Percentiles rank a stretch among this genome's conserved stretches.
phyloP scores from a whole-genome alignment of 2,797 vertebrate genomes.

The Melanotaenia pygmaea region DNA sequence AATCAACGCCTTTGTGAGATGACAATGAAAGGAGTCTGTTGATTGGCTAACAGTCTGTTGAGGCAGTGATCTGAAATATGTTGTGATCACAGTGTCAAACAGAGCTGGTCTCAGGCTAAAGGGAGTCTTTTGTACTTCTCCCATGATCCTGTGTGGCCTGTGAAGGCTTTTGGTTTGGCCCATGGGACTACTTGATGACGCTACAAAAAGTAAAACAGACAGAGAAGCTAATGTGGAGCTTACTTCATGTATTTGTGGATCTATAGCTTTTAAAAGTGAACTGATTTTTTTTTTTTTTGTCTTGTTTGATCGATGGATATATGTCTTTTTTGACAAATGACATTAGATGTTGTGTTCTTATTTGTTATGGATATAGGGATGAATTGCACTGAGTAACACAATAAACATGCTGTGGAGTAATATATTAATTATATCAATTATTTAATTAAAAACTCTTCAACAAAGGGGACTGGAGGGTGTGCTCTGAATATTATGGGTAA shows the following conservation, averaged over 20 bases:
- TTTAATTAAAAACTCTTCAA: too few species aligned
- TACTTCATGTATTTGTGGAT: constrained; percentile 15
- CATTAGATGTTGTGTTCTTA: not conserved
- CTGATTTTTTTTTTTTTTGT: too few species aligned
- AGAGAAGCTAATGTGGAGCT: constrained; percentile 18
- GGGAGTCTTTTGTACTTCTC: constrained; percentile 67
- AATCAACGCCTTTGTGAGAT: constrained; percentile 77
- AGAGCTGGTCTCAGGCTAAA: constrained; percentile 57
- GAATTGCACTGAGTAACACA: not conserved
- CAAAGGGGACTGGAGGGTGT: too few species aligned
- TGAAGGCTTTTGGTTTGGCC: constrained; percentile 45
- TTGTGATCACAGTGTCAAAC: constrained; percentile 66
- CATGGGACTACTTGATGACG: constrained; percentile 49
- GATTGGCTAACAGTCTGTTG: constrained; percentile 56
- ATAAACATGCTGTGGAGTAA: not conserved
- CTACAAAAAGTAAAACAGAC: constrained; percentile 47
- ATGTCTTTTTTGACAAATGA: not conserved
- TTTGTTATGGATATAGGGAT: not conserved
- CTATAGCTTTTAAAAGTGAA: not conserved
- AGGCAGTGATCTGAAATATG: constrained; percentile 55
- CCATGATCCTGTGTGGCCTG: constrained; percentile 63
- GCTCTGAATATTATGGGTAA: too few species aligned
- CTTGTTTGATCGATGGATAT: not conserved
- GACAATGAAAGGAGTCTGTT: constrained; percentile 74
- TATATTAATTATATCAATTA: too few species aligned